phyloP scores from a whole-genome alignment of 2,888 invertebrate species.

The Trichogramma dendrolimi region DNA sequence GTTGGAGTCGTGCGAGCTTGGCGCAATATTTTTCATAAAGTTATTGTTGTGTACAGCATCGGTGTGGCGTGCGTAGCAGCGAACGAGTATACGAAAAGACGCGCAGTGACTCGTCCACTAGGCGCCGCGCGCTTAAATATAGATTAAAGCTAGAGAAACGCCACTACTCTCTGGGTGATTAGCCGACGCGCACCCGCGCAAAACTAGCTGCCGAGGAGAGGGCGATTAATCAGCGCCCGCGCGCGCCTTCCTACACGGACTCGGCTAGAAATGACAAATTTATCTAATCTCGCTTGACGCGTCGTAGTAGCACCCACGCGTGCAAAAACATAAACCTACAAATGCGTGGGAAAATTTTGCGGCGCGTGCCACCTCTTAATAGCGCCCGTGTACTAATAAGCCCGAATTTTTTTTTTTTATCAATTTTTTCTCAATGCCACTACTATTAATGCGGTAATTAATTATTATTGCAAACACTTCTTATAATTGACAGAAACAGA shows the following conservation, averaged over 20 bases:
- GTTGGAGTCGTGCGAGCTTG: too few species aligned
- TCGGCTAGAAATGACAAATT: conserved; percentile 21
- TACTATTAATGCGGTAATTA: too few species aligned
- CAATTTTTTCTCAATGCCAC: too few species aligned
- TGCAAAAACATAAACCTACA: not conserved
- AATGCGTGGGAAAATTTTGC: too few species aligned
- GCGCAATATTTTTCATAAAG: too few species aligned
- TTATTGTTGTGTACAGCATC: too few species aligned
- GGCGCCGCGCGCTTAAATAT: conserved; percentile 24
- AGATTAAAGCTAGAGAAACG: conserved; percentile 19
- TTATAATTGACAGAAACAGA: too few species aligned
- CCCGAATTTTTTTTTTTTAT: too few species aligned
- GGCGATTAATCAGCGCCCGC: conserved; percentile 15
- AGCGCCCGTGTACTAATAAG: too few species aligned
- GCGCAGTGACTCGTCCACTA: not conserved
- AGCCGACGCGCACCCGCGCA: not conserved
- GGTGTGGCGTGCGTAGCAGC: too few species aligned
- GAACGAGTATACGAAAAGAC: not conserved
- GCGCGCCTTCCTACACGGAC: not conserved
- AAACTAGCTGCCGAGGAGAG: not conserved
- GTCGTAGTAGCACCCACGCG: not conserved
- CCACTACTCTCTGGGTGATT: not conserved
- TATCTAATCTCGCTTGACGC: conserved; percentile 19
- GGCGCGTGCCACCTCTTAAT: too few species aligned
- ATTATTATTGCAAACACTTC: too few species aligned